Conservation (phyloP, 2,113 vertebrate species). For the Rhagologus leucostigma region DNA sequence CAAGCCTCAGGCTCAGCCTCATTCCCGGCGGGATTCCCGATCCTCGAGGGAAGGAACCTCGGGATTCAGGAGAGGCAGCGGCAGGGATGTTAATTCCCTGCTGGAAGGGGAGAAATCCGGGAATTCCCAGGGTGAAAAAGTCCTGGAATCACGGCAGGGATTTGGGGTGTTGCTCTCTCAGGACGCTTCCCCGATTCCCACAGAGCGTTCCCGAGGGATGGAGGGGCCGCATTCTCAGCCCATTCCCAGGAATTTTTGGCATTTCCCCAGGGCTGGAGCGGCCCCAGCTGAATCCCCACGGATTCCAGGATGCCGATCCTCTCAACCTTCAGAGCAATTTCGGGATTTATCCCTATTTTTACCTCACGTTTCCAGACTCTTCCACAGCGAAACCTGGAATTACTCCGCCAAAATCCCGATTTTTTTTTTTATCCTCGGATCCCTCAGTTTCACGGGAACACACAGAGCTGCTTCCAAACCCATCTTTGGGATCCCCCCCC, state of each 20-base stretch:
- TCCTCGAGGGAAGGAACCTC: background rate
- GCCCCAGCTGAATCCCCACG: background rate
- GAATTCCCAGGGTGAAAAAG: background rate
- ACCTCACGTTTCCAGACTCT: rapidly evolving
- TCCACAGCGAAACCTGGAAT: background rate
- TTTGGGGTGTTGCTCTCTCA: background rate
- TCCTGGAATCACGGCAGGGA: background rate
- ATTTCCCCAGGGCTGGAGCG: rapidly evolving
- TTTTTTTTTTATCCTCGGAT: rapidly evolving
- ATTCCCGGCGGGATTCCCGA: background rate
- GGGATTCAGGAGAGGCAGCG: background rate
- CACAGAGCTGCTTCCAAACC: background rate
- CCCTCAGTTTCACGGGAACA: rapidly evolving
- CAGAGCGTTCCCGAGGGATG: background rate
- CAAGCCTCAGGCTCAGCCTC: background rate
- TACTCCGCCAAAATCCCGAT: rapidly evolving
- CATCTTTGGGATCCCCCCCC: background rate
- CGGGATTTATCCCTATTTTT: background rate
- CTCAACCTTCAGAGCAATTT: background rate
- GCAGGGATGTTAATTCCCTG: background rate
- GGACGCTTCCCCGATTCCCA: too few relatives aligned
- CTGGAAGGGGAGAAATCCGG: background rate
- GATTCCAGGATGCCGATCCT: background rate
- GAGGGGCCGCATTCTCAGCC: rapidly evolving
- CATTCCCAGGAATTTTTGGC: background rate